phyloP scores from a whole-genome alignment of 2,888 invertebrate species.

The Rhodophaea formosa region DNA sequence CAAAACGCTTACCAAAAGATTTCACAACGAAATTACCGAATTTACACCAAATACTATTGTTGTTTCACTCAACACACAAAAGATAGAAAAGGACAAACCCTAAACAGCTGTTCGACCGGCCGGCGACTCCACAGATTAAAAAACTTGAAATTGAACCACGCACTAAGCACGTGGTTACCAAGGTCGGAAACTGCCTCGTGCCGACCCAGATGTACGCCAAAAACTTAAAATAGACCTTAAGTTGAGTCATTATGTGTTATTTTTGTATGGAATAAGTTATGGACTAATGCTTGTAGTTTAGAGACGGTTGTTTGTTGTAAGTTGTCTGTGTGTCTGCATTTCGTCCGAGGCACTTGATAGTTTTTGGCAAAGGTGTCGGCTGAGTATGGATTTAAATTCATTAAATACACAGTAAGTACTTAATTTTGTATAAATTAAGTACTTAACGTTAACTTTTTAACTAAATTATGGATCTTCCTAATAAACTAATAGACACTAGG shows the following conservation, averaged over 20 bases:
- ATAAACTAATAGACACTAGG: too few relatives aligned
- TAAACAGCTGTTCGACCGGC: conserved; percentile 24
- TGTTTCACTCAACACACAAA: background rate
- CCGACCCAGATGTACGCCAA: conserved; percentile 36
- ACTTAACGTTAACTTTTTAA: too few relatives aligned
- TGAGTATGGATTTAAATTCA: background rate
- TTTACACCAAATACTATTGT: background rate
- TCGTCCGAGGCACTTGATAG: background rate
- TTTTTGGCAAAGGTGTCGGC: background rate
- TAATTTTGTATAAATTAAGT: too few relatives aligned
- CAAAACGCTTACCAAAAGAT: background rate
- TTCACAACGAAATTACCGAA: background rate
- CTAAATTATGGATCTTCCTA: too few relatives aligned
- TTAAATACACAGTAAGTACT: too few relatives aligned
- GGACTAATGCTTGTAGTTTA: background rate
- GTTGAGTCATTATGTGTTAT: background rate
- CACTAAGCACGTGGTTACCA: conserved; percentile 55
- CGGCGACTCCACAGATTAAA: background rate
- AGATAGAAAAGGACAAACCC: conserved; percentile 23
- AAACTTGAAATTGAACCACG: conserved; percentile 33
- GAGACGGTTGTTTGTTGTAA: background rate
- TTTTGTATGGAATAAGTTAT: background rate
- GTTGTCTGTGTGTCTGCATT: conserved; percentile 4
- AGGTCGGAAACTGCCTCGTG: conserved; percentile 46
- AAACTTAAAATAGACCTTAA: conserved; percentile 9